Evolutionary conservation across 2,797 vertebrate genomes (phyloP), one percentile per base, ranked within the genome.

Genomic region (Thalassophryne amazonica): DNA sequence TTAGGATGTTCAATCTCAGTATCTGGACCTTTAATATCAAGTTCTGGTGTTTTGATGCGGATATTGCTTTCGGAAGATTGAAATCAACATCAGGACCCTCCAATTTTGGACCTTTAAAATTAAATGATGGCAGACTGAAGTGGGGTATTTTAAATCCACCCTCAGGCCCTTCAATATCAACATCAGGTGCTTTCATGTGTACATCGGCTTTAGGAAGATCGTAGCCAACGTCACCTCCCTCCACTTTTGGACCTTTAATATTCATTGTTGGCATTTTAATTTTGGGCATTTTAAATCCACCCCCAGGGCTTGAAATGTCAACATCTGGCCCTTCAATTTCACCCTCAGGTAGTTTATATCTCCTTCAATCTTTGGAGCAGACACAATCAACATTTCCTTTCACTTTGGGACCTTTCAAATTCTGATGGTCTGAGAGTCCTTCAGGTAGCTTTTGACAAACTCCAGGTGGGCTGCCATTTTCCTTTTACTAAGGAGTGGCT

Each of bases 331-430:
- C 39, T 40, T 38, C 38, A 8, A 71, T 15, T 5, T 64, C 39
- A n/a, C 57, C 1, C 0, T 49, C 17, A 29, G 73, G 58, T 53
- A 12, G 10, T 51, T 32, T 19, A 46, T 21, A 1, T n/a, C n/a
- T n/a, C n/a, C 52, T 8, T 74, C 40, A 2, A 81, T 2, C 6
- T 56, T 60, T 43, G 69, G 54, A 29, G 5, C 18, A 32, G 70
- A 61, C 7, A 75, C 18, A 40, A n/a, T 78, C 62, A 14, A 23
- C 20, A 48, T 83, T 83, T 6, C 68, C 76, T 39, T 86, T 80
- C 0, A 73, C n/a, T 52, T 81, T 84, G 0, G 91, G 89, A 59
- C 51, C 24, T 36, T 52, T 60, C 1, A 62, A n/a, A n/a, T n/a
- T n/a, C n/a, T n/a, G n/a, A n/a, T n/a, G n/a, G n/a, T n/a, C n/a